These are phyloP conservation scores for Cyaniris semiargus DNA, from an alignment of 2,888 invertebrate genomes.

Conservation along the genomic window DNA sequence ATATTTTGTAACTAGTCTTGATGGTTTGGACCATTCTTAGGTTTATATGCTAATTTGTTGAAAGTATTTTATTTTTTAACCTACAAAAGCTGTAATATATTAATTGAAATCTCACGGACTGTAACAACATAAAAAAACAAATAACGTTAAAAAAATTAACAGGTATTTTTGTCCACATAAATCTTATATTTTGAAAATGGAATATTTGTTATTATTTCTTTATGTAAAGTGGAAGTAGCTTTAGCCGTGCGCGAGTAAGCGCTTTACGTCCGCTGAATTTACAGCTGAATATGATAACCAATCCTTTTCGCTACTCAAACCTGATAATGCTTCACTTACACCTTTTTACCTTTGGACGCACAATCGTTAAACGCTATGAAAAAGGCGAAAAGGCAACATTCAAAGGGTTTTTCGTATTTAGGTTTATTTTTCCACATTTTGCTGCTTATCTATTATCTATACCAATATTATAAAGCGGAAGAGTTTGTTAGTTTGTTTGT, in stretches of 20 bases:
- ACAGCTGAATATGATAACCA: constrained; percentile 19
- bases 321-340: constrained; percentile 18
- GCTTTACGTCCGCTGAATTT: constrained; percentile 24
- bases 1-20: too few relatives aligned
- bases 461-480: too few relatives aligned
- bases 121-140: not conserved
- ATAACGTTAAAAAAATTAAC: not conserved
- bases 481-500: too few relatives aligned
- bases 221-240: constrained; percentile 29
- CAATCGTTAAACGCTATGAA: constrained; percentile 8
- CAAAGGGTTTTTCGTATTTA: not conserved
- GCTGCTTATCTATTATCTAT: too few relatives aligned
- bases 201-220: constrained; percentile 27
- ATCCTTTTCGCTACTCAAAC: constrained; percentile 22
- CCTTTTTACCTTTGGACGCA: not conserved
- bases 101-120: not conserved
- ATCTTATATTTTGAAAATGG: not conserved
- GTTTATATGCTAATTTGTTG: too few relatives aligned
- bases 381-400: not conserved
- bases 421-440: not conserved
- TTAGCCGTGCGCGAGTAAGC: constrained; percentile 30
- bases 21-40: too few relatives aligned
- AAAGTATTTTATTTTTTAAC: too few relatives aligned
- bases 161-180: not conserved
- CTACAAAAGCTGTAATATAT: not conserved